A percentile compares a stretch with the other conserved stretches of the same genome.
These are phyloP conservation scores for Leptinotarsa peninsularis DNA, from an alignment of 2,888 invertebrate species.

Conservation along the genomic window DNA sequence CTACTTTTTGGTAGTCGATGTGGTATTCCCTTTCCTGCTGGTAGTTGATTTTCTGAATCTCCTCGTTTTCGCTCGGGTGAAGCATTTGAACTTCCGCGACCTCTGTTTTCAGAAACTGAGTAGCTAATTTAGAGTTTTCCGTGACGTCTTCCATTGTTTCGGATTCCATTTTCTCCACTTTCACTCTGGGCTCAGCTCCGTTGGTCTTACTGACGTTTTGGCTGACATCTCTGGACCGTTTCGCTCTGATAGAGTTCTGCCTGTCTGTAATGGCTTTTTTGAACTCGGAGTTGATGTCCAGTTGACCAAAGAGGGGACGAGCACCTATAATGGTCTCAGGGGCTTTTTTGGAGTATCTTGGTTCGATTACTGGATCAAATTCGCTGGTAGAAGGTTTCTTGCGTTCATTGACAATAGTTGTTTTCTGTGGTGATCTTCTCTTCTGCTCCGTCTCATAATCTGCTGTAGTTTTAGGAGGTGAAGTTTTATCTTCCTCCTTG, in stretches of 20 bases:
- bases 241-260: slow-evolving; percentile 57
- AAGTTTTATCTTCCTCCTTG: slow-evolving; percentile 10
- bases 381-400: slow-evolving; percentile 38
- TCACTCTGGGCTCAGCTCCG: slow-evolving; percentile 50
- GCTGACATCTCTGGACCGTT: slow-evolving; percentile 50
- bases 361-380: slow-evolving; percentile 44
- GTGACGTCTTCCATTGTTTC: slow-evolving; percentile 47
- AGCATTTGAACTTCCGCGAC: slow-evolving; percentile 57
- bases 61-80: slow-evolving; percentile 58
- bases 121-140: slow-evolving; percentile 51
- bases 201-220: slow-evolving; percentile 44
- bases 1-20: slow-evolving; percentile 60
- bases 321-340: slow-evolving; percentile 64
- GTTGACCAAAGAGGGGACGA: slow-evolving; percentile 63
- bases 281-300: slow-evolving; percentile 64
- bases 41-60: slow-evolving; percentile 63
- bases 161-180: slow-evolving; percentile 53
- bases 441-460: neutral
- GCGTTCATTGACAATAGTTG: neutral
- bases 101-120: slow-evolving; percentile 55
- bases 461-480: neutral
- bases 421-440: neutral
- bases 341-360: slow-evolving; percentile 60
- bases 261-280: slow-evolving; percentile 62
- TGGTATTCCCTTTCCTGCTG: slow-evolving; percentile 61